Percentiles rank a stretch among this genome's conserved stretches.
These are phyloP conservation scores for Phylloscopus trochilus DNA, from an alignment of 2,113 vertebrate species.

Conservation along the genomic window DNA sequence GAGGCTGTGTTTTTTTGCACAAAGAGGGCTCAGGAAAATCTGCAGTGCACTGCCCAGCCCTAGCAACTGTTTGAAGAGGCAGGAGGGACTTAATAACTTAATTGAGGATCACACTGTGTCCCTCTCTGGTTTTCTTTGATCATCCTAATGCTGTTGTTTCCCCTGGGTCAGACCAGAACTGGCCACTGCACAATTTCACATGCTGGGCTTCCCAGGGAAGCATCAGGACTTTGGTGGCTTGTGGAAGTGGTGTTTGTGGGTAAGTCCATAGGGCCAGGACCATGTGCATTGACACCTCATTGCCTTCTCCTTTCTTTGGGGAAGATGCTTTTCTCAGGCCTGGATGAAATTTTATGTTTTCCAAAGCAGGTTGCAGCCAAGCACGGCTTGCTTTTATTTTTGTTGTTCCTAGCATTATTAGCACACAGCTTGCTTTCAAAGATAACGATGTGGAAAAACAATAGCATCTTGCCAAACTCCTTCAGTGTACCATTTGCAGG, in stretches of 20 bases:
- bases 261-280: background rate
- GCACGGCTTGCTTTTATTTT: background rate
- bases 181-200: background rate
- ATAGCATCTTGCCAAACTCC: slow-evolving; percentile 10
- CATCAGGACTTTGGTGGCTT: background rate
- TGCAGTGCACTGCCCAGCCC: background rate
- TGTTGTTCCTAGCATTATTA: slow-evolving; percentile 18
- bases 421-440: slow-evolving; percentile 52
- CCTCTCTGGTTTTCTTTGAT: background rate
- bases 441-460: slow-evolving; percentile 41
- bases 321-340: background rate
- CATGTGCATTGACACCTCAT: rapidly evolving
- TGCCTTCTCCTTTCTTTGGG: background rate
- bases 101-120: background rate
- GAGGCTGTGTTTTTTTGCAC: rapidly evolving
- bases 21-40: background rate
- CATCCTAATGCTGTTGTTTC: rapidly evolving
- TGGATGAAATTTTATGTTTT: background rate
- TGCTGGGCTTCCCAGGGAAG: background rate
- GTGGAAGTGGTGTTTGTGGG: background rate
- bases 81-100: background rate
- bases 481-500: background rate
- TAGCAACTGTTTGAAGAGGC: background rate
- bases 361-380: background rate
- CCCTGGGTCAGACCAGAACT: background rate